Conservation (phyloP, 2,888 invertebrate genomes). For the Drosophila tripunctata region DNA sequence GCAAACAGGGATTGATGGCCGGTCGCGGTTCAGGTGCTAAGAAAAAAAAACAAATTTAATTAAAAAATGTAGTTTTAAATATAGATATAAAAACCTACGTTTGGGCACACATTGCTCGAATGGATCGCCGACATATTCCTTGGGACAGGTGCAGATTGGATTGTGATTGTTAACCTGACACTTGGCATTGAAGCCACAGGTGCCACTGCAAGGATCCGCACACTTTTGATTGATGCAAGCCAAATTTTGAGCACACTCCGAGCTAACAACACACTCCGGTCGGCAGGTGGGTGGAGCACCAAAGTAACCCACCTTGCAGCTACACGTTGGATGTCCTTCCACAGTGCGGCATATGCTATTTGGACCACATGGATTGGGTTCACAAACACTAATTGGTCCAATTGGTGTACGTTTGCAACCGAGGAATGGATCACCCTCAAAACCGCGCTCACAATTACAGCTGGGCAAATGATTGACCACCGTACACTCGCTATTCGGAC, state of each 20-base stretch:
- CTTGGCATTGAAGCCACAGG: constrained; percentile 90
- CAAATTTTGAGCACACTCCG: constrained; percentile 90
- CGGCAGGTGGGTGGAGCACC: constrained; percentile 91
- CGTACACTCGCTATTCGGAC: constrained; percentile 91
- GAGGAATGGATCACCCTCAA: constrained; percentile 92
- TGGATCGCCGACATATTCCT: constrained; percentile 90
- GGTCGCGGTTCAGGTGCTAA: constrained; percentile 84
- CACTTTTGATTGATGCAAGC: constrained; percentile 92
- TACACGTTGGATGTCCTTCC: constrained; percentile 90
- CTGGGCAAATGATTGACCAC: constrained; percentile 93
- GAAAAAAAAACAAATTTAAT: not conserved
- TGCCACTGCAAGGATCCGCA: constrained; percentile 90
- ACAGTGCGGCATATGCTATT: constrained; percentile 90
- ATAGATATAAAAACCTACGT: constrained; percentile 71
- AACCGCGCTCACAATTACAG: constrained; percentile 91
- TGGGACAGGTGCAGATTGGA: constrained; percentile 90
- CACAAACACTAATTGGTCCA: constrained; percentile 86
- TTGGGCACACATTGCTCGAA: constrained; percentile 87
- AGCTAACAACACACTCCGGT: constrained; percentile 91
- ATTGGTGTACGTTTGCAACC: constrained; percentile 87
- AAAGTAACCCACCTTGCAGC: constrained; percentile 89
- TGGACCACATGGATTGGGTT: constrained; percentile 91
- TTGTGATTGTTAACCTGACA: constrained; percentile 92
- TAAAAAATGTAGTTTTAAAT: not conserved
- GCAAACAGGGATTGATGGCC: constrained; percentile 87